phyloP scores from a whole-genome alignment of 2,797 vertebrate species.

The Sebastes trivittatus region DNA sequence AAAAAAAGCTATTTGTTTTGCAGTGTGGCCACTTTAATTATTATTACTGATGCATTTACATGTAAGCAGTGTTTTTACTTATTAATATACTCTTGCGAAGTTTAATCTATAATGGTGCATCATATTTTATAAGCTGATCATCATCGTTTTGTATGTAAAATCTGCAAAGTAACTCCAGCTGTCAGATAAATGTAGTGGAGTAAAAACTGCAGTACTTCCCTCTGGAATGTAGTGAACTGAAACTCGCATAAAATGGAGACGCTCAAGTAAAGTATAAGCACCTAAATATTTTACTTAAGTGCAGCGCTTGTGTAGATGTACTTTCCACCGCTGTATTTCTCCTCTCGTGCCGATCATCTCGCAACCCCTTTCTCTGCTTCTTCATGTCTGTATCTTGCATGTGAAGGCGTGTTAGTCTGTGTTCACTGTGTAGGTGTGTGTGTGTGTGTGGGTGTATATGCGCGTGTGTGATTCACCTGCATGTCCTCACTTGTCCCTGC shows the following conservation, averaged over 20 bases:
- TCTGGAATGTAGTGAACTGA: neutral
- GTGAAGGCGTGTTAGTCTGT: constrained; percentile 42
- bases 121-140: neutral
- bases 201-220: neutral
- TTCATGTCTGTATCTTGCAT: constrained; percentile 18
- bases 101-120: neutral
- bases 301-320: neutral
- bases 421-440: neutral
- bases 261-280: neutral
- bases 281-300: neutral
- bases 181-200: neutral
- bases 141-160: neutral
- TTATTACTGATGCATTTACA: neutral
- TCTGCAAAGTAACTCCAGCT: neutral
- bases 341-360: too few relatives aligned
- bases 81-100: too few relatives aligned
- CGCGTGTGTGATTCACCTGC: constrained; percentile 32
- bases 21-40: neutral
- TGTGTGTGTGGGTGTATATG: neutral
- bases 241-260: neutral
- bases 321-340: neutral
- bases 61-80: too few relatives aligned
- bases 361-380: neutral
- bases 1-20: too few relatives aligned
- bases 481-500: constrained; percentile 54